Evolutionary conservation across 2,113 vertebrate genomes (phyloP), one percentile per base, ranked within the genome.

Genomic region (Nanorana parkeri): DNA sequence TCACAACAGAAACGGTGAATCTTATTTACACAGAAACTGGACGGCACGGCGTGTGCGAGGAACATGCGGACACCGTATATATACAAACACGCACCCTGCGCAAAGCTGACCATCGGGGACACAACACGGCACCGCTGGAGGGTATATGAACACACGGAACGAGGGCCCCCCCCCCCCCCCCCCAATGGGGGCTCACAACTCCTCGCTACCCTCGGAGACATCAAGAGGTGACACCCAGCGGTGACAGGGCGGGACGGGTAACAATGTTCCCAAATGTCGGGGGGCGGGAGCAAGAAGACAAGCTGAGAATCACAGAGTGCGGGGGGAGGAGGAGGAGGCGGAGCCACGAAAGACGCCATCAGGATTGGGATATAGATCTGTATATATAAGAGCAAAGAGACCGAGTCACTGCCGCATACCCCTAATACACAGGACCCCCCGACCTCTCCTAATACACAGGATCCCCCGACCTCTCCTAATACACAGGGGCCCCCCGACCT

Each of bases 51-150:
- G 69, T 75, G 80, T 81, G 80, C 80, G 28, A 81, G 80, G 69
- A 73, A 75, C 80, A 81, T 81, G 80, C 80, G 80, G 80, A 81
- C 80, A 81, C 80, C 55, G 80, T 81, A 74, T 81, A 81, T 81
- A 81, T 81, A 81, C 69, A 81, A 28, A 81, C 68, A 81, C 78
- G 72, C 79, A 81, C 79, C 69, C 69, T 64, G 79, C 68, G 23
- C 60, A 69, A 81, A 81, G 79, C 79, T 23, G 79, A 81, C 51
- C 47, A 68, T 69, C 32, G 36, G 41, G 71, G 69, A 81, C 36
- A 73, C 68, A 66, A 74, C 80, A 81, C 69, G 67, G 61, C 69
- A 74, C 80, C 69, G 69, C 80, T 36, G 29, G 80, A 73, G 78
- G 69, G 23, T 23, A 75, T 55, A 81, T 75, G 69, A 41, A 81